Percentiles rank a stretch among this genome's conserved stretches.
These are phyloP conservation scores for Hemicordylus capensis DNA, from an alignment of 2,113 vertebrate genomes.

Conservation along the genomic window DNA sequence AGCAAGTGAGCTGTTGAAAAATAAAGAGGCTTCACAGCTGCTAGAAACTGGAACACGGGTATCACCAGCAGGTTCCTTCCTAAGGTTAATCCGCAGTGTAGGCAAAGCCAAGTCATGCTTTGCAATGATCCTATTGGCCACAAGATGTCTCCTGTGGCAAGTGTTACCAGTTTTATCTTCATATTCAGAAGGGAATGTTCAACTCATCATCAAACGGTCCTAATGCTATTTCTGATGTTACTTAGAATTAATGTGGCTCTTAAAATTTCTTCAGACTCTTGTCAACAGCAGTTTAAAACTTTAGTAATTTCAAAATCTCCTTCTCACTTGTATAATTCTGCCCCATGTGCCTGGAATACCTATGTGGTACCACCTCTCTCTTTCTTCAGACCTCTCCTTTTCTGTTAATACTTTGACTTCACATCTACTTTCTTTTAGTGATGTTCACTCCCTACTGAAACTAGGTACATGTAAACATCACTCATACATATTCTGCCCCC, in stretches of 20 bases:
- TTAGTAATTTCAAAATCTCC: neutral
- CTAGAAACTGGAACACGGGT: neutral
- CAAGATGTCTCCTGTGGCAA: neutral
- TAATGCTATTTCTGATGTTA: neutral
- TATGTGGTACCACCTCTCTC: neutral
- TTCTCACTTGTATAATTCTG: neutral
- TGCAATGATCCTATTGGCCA: neutral
- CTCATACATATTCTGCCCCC: neutral
- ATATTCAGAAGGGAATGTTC: neutral
- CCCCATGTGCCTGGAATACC: neutral
- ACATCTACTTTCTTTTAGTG: too few relatives aligned
- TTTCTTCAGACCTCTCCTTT: neutral
- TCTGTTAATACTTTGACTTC: neutral
- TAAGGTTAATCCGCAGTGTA: neutral
- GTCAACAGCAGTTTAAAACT: neutral
- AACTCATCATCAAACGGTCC: neutral
- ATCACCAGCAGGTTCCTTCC: too few relatives aligned
- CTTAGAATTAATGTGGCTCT: neutral
- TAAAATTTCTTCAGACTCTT: neutral
- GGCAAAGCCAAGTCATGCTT: neutral
- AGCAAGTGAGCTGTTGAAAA: neutral
- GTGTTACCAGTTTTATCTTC: neutral
- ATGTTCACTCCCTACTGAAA: neutral
- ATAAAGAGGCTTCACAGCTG: neutral
- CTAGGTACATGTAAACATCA: neutral